Percentiles rank a stretch among this genome's conserved stretches.
Conservation (phyloP, 2,888 invertebrate genomes). For the Dexiosoma caninum region DNA sequence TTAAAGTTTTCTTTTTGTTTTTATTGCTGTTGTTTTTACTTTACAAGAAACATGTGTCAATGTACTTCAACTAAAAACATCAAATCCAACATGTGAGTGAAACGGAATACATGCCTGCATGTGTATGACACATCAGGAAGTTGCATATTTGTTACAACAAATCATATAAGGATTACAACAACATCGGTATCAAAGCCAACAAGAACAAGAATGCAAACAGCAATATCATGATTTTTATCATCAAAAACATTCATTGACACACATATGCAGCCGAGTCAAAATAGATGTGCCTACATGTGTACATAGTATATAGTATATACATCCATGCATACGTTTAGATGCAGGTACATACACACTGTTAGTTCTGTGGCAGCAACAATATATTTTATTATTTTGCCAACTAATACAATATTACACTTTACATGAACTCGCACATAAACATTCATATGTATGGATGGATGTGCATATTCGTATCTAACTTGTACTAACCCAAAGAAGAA, state of each 20-base stretch:
- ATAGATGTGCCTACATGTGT: too few species aligned
- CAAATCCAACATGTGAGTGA: conserved; percentile 2
- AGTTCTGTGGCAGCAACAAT: conserved; percentile 19
- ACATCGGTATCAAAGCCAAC: not conserved
- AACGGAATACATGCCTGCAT: not conserved
- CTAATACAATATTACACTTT: conserved; percentile 21
- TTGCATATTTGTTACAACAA: conserved; percentile 29
- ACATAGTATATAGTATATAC: too few species aligned
- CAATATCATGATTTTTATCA: conserved; percentile 18
- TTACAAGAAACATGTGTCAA: conserved; percentile 40
- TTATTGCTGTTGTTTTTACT: not conserved
- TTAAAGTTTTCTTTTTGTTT: not conserved
- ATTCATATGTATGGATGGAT: not conserved
- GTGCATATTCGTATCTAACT: too few species aligned
- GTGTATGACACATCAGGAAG: conserved; percentile 40
- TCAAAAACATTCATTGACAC: conserved; percentile 28
- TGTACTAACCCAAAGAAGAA: too few species aligned
- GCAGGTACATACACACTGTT: not conserved
- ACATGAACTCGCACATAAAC: too few species aligned
- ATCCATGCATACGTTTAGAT: not conserved
- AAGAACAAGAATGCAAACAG: not conserved
- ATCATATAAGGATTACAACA: conserved; percentile 27
- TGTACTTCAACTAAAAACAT: conserved; percentile 29
- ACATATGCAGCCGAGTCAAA: not conserved
- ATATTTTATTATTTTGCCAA: conserved; percentile 43